A percentile compares a stretch with the other conserved stretches of the same genome.
Conservation (phyloP, 2,797 vertebrate species). For the Enteromius viviparus region DNA sequence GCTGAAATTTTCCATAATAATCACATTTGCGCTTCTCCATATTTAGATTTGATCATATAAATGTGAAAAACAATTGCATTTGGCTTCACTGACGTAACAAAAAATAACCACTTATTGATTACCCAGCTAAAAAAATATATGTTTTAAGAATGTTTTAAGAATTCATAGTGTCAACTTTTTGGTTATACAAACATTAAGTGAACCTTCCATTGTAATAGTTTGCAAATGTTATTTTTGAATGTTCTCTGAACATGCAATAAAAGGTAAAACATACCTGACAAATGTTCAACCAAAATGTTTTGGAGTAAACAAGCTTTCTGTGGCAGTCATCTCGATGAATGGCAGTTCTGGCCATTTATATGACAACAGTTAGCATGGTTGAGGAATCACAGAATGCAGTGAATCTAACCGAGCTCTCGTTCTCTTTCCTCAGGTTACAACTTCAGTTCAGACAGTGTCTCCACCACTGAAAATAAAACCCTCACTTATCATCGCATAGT, state of each 20-base stretch:
- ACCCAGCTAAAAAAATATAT: neutral
- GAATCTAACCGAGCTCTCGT: neutral
- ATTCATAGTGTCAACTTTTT: neutral
- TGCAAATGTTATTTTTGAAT: neutral
- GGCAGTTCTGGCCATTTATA: neutral
- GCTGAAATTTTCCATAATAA: neutral
- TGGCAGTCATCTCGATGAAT: neutral
- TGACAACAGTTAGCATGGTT: neutral
- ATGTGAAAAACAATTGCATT: neutral
- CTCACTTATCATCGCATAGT: slow-evolving; percentile 91
- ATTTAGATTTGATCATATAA: neutral
- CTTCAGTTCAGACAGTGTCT: slow-evolving; percentile 80
- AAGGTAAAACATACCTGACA: neutral
- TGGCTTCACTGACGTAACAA: neutral
- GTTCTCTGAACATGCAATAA: neutral
- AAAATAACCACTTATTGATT: neutral
- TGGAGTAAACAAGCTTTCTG: neutral
- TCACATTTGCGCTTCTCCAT: neutral
- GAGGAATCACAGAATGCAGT: neutral
- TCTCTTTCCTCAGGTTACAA: slow-evolving; percentile 81
- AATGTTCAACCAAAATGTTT: neutral
- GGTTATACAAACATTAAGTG: neutral
- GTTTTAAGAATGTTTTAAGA: neutral
- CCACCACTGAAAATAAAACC: slow-evolving; percentile 73
- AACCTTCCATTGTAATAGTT: neutral